A percentile compares a stretch with the other conserved stretches of the same genome.
phyloP scores from a whole-genome alignment of 1,140 invertebrate species.

The Kradibia gibbosae region DNA sequence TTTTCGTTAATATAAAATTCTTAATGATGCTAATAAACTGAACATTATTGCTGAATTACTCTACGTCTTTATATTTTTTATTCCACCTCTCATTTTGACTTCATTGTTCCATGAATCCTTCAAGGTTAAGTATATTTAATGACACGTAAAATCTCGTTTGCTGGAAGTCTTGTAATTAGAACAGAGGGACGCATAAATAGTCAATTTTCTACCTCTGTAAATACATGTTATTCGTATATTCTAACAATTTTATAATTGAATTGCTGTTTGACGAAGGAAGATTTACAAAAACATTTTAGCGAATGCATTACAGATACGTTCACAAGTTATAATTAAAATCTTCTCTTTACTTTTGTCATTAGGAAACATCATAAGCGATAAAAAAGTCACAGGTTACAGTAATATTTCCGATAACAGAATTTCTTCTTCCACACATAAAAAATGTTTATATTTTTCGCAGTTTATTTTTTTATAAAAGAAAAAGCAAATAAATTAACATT shows the following conservation, averaged over 20 bases:
- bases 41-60: conserved; percentile 5
- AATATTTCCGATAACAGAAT: too few species aligned
- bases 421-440: too few species aligned
- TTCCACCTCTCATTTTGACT: background rate
- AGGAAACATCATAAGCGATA: too few species aligned
- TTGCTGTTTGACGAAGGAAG: background rate
- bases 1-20: background rate
- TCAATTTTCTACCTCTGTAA: background rate
- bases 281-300: background rate
- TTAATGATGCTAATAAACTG: conserved; percentile 11
- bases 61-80: conserved; percentile 15
- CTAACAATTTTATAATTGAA: background rate
- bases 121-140: conserved; percentile 26
- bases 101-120: conserved; percentile 22
- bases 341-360: too few species aligned
- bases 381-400: too few species aligned
- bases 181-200: conserved; percentile 1
- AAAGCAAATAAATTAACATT: too few species aligned
- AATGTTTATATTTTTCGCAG: too few species aligned
- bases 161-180: conserved; percentile 1
- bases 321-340: too few species aligned
- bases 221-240: background rate
- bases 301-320: too few species aligned
- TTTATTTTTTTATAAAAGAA: too few species aligned
- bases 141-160: conserved; percentile 9